A percentile compares a stretch with the other conserved stretches of the same genome.
Evolutionary conservation across 2,113 vertebrate genomes (phyloP).

Genomic region (Spea bombifrons): DNA sequence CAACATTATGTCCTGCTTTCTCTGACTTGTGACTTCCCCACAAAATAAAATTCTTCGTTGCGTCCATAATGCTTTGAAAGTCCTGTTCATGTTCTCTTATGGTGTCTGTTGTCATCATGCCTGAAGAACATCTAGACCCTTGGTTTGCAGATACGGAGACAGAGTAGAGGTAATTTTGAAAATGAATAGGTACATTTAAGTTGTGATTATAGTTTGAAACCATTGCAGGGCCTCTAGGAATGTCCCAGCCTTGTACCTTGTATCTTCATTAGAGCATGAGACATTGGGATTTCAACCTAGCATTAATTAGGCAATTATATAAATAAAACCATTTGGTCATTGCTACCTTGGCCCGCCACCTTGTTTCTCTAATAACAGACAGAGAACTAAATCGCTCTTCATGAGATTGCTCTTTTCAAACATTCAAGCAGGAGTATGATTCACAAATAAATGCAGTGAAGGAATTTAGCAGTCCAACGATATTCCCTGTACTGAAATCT

Average conservation of each 20-base stretch:
- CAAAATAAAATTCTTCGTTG: too few relatives aligned
- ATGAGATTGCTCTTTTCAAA: not conserved
- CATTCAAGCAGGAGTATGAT: not conserved
- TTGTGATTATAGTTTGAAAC: not conserved
- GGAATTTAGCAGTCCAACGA: slow-evolving; percentile 4
- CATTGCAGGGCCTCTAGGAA: not conserved
- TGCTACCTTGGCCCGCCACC: not conserved
- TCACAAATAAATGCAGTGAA: not conserved
- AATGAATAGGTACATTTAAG: not conserved
- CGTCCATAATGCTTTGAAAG: too few relatives aligned
- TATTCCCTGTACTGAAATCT: slow-evolving; percentile 12
- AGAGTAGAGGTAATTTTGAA: not conserved
- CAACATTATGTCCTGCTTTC: too few relatives aligned
- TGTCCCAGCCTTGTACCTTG: slow-evolving; percentile 9
- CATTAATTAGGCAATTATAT: not conserved
- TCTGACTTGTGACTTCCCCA: too few relatives aligned
- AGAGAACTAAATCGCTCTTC: slow-evolving; percentile 1
- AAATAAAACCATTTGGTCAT: not conserved
- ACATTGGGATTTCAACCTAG: not conserved
- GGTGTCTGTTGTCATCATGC: too few relatives aligned
- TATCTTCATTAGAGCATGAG: slow-evolving; percentile 5
- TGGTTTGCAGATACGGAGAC: too few relatives aligned
- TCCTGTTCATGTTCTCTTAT: too few relatives aligned
- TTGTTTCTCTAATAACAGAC: slow-evolving; percentile 2
- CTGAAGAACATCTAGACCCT: too few relatives aligned